Conservation (phyloP, 1,140 invertebrate genomes). For the Cotesia vestalis region DNA sequence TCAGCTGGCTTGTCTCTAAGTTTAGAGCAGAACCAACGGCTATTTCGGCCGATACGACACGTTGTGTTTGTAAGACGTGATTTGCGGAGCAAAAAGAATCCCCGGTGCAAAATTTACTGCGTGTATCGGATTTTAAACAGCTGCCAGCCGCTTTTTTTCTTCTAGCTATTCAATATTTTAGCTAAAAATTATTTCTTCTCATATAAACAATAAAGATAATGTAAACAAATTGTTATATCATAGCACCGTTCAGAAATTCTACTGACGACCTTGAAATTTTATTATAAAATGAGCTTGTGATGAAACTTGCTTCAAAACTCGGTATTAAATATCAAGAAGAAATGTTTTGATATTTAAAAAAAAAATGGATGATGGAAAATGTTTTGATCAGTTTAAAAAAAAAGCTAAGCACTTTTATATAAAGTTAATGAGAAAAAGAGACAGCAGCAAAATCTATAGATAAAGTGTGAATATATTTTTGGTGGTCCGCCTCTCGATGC, state of each 20-base stretch:
- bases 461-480: conserved; percentile 61
- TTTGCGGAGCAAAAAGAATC: conserved; percentile 22
- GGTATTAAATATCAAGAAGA: too few relatives aligned
- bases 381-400: not conserved
- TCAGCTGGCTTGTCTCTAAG: conserved; percentile 28
- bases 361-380: too few relatives aligned
- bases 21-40: conserved; percentile 32
- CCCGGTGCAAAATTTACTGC: conserved; percentile 6
- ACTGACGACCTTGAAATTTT: too few relatives aligned
- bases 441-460: conserved; percentile 22
- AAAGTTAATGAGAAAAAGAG: not conserved
- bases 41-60: conserved; percentile 34
- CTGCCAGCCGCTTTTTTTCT: not conserved
- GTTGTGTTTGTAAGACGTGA: conserved; percentile 23
- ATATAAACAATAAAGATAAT: too few relatives aligned
- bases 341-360: too few relatives aligned
- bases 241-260: too few relatives aligned
- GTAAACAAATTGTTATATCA: too few relatives aligned
- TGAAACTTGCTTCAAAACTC: too few relatives aligned
- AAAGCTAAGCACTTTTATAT: not conserved
- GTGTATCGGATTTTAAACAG: conserved; percentile 12
- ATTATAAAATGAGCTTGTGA: too few relatives aligned
- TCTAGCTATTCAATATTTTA: not conserved
- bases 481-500: conserved; percentile 55
- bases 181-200: not conserved